Evolutionary conservation across 1,140 invertebrate genomes (phyloP).

Genomic region (Steinernema feltiae): DNA sequence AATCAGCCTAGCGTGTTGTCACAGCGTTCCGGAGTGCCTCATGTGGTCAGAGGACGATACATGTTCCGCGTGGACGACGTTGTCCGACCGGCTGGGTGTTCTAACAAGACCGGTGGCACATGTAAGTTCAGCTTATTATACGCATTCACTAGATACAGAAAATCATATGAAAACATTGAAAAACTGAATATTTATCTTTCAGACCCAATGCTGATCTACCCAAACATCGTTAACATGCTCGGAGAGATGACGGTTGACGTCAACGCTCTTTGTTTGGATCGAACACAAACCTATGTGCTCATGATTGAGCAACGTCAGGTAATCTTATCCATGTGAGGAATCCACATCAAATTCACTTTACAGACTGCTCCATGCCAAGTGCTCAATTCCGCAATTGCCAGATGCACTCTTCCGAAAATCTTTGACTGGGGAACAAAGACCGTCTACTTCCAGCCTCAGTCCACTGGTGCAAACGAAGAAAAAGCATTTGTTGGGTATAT

Average conservation of each 20-base stretch:
- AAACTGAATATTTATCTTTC: background rate
- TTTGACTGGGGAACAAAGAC: conserved; percentile 58
- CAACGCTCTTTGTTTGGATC: conserved; percentile 53
- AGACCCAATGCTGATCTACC: conserved; percentile 56
- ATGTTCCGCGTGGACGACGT: conserved; percentile 58
- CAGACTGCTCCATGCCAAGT: conserved; percentile 49
- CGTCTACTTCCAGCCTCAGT: conserved; percentile 56
- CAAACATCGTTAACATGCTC: conserved; percentile 58
- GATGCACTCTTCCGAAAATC: conserved; percentile 52
- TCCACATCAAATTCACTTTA: conserved; percentile 25
- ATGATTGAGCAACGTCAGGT: conserved; percentile 56
- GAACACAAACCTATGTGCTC: conserved; percentile 55
- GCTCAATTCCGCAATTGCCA: conserved; percentile 50
- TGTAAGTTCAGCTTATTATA: conserved; percentile 30
- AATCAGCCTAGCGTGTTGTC: conserved; percentile 55
- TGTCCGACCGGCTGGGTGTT: conserved; percentile 54
- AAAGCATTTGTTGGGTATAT: conserved; percentile 56
- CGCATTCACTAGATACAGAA: conserved; percentile 6
- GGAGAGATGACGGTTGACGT: conserved; percentile 57
- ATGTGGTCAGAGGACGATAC: conserved; percentile 55
- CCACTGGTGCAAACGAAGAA: conserved; percentile 51
- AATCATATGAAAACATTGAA: background rate
- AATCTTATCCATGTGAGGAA: background rate
- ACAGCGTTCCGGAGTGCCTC: conserved; percentile 53
- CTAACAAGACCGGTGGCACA: conserved; percentile 57